These are phyloP conservation scores for Sylvilagus bachmani DNA, from an alignment of 2,113 vertebrate genomes.

Conservation along the genomic window DNA sequence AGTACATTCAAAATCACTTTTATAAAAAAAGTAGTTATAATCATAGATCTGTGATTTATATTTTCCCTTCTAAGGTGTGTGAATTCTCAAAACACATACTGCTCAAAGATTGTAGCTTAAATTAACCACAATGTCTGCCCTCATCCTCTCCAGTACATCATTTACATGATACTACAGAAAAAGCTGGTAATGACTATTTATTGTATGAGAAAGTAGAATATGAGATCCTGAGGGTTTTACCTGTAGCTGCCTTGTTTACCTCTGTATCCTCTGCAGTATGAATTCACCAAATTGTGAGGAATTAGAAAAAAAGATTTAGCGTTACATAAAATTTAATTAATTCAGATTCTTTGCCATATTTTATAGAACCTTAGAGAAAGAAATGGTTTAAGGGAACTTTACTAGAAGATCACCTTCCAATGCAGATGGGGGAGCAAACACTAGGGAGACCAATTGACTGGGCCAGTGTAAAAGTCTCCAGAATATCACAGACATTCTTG, in stretches of 20 bases:
- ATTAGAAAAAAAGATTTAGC: background rate
- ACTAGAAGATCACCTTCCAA: background rate
- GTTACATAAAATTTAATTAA: background rate
- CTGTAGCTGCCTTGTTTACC: background rate
- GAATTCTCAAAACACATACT: background rate
- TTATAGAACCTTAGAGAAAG: background rate
- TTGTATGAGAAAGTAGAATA: background rate
- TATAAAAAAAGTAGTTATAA: background rate
- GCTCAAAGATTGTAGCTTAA: background rate
- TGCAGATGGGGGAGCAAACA: background rate
- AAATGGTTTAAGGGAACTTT: background rate
- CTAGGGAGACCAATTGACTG: background rate
- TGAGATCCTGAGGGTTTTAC: background rate
- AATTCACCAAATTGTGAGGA: background rate
- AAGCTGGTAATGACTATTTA: background rate
- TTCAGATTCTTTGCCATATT: background rate
- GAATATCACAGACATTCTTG: background rate
- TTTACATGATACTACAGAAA: background rate
- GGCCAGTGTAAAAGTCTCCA: background rate
- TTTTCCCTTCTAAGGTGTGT: background rate
- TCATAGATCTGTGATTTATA: background rate
- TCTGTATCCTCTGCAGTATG: background rate
- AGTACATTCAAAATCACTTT: conserved; percentile 13
- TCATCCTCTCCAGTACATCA: background rate
- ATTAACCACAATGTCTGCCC: background rate